These are phyloP conservation scores for Tanypteryx hageni DNA, from an alignment of 2,888 invertebrate genomes.

Conservation along the genomic window DNA sequence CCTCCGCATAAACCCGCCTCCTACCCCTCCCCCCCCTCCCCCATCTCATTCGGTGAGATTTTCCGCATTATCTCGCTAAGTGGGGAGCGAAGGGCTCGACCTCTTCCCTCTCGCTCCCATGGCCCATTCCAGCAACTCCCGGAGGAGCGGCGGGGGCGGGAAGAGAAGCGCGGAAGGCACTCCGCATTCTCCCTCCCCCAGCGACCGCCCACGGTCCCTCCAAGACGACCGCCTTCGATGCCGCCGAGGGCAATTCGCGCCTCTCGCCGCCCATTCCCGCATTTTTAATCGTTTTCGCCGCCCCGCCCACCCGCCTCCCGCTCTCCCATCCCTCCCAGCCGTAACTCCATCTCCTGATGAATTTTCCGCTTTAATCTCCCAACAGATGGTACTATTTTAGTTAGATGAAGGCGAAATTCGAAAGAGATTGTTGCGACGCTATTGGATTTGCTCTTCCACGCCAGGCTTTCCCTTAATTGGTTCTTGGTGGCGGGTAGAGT, in stretches of 20 bases:
- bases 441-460: not conserved
- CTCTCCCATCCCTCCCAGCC: not conserved
- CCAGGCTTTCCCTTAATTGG: not conserved
- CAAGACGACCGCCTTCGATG: not conserved
- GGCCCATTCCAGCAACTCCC: not conserved
- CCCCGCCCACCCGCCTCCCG: not conserved
- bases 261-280: not conserved
- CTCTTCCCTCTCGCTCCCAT: not conserved
- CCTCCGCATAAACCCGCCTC: not conserved
- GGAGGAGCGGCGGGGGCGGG: not conserved
- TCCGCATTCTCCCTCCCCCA: not conserved
- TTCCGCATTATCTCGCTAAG: slow-evolving; percentile 28
- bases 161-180: not conserved
- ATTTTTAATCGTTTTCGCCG: not conserved
- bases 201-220: slow-evolving; percentile 23
- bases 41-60: slow-evolving; percentile 20
- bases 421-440: not conserved
- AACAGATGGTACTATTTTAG: not conserved
- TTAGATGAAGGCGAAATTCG: not conserved
- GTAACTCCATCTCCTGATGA: not conserved
- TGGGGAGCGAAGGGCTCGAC: not conserved
- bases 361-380: not conserved
- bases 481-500: not conserved
- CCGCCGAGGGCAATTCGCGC: no score
- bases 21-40: not conserved